Conservation (phyloP, 1,140 invertebrate species). For the Cotesia chilonis region DNA sequence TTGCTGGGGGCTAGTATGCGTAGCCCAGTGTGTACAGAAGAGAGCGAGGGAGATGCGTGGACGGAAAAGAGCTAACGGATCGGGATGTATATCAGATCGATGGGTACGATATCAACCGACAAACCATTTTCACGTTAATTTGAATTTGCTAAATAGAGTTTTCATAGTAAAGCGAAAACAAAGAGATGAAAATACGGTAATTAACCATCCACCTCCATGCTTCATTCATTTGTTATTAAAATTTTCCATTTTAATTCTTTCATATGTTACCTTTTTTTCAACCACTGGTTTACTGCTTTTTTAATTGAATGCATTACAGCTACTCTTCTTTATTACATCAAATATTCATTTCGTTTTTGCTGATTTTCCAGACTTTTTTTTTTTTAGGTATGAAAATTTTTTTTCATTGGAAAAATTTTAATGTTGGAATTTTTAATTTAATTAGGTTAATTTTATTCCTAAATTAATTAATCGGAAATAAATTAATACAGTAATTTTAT, state of each 20-base stretch:
- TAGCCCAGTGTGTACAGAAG: too few relatives aligned
- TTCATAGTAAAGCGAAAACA: constrained; percentile 13
- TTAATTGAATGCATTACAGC: too few relatives aligned
- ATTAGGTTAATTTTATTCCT: too few relatives aligned
- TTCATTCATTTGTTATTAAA: constrained; percentile 8
- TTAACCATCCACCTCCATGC: constrained; percentile 21
- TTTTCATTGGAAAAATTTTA: too few relatives aligned
- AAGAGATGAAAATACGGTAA: constrained; percentile 17
- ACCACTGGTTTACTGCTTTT: not conserved
- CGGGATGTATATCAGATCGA: too few relatives aligned
- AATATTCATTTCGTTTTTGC: not conserved
- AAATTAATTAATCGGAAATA: too few relatives aligned
- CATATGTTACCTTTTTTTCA: constrained; percentile 17
- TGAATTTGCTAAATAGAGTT: constrained; percentile 30
- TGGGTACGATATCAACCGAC: constrained; percentile 1
- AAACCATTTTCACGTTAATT: constrained; percentile 34
- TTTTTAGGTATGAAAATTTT: too few relatives aligned
- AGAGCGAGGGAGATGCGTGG: too few relatives aligned
- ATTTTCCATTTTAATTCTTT: constrained; percentile 2
- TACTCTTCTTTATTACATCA: constrained; percentile 3
- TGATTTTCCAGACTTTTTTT: not conserved
- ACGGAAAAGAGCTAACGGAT: too few relatives aligned
- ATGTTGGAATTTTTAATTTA: too few relatives aligned
- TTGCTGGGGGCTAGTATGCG: too few relatives aligned
- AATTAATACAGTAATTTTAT: too few relatives aligned